Percentiles rank a stretch among this genome's conserved stretches.
These are phyloP conservation scores for Lycia hirtaria DNA, from an alignment of 2,888 invertebrate species.

Conservation along the genomic window DNA sequence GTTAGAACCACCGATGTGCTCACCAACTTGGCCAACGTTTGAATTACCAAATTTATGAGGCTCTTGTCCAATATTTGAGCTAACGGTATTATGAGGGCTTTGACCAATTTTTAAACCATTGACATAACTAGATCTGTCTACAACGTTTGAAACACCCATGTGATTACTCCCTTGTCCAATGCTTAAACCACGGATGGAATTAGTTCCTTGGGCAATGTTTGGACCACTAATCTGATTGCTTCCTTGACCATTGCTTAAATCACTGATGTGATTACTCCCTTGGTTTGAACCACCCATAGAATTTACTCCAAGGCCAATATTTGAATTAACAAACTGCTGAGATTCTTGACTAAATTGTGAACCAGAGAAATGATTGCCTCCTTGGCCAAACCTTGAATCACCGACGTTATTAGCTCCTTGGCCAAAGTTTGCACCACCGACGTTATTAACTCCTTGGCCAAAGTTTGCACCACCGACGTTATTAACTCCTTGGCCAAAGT, in stretches of 20 bases:
- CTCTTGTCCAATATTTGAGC: background rate
- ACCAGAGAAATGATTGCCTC: background rate
- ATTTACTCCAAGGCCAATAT: no score
- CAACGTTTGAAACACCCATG: no score
- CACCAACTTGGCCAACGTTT: background rate
- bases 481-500: no score
- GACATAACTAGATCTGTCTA: no score
- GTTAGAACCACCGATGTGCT: background rate
- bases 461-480: no score
- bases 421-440: no score
- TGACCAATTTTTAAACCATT: no score
- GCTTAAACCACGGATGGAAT: background rate
- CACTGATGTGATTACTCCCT: no score
- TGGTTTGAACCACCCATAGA: background rate
- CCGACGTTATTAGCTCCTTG: background rate
- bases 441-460: no score
- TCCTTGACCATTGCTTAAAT: background rate
- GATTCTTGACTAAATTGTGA: background rate
- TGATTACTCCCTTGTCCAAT: no score
- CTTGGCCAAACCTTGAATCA: background rate
- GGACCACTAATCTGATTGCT: background rate
- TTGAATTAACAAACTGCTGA: no score
- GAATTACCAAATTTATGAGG: background rate
- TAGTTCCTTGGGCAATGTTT: background rate
- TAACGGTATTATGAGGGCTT: no score